These are phyloP conservation scores for Anableps anableps DNA, from an alignment of 2,797 vertebrate species.

Conservation along the genomic window DNA sequence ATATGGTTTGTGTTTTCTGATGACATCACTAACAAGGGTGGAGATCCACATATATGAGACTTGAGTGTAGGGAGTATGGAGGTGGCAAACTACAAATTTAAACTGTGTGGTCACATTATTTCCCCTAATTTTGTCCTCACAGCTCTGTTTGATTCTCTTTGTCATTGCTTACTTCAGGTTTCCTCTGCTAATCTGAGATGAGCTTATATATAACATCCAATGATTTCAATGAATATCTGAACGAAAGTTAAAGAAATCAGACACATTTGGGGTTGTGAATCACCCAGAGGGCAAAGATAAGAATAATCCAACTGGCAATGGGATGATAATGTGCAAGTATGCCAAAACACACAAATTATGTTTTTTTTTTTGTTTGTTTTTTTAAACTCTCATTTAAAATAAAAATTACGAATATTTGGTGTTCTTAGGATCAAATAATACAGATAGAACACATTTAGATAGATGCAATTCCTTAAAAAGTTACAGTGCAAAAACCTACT, in stretches of 20 bases:
- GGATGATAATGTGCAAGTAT: not conserved
- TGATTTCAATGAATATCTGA: not conserved
- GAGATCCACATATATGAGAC: not conserved
- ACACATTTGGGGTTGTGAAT: not conserved
- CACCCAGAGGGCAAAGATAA: not conserved
- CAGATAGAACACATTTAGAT: not conserved
- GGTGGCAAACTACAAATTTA: not conserved
- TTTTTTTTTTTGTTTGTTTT: too few relatives aligned
- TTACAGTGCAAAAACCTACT: not conserved
- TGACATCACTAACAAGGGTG: not conserved
- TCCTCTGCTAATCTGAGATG: constrained; percentile 1
- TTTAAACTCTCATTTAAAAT: not conserved
- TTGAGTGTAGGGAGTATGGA: not conserved
- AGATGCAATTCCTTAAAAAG: not conserved
- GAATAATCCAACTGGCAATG: not conserved
- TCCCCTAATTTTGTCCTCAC: not conserved
- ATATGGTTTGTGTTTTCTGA: not conserved
- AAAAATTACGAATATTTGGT: not conserved
- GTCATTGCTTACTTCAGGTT: not conserved
- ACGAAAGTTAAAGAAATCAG: constrained; percentile 7
- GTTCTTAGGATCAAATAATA: not conserved
- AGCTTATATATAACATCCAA: not conserved
- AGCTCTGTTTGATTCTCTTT: not conserved
- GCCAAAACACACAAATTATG: not conserved
- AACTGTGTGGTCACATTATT: not conserved